Evolutionary conservation across 2,797 vertebrate species (phyloP).

Genomic region (Muscicapa comitata): DNA sequence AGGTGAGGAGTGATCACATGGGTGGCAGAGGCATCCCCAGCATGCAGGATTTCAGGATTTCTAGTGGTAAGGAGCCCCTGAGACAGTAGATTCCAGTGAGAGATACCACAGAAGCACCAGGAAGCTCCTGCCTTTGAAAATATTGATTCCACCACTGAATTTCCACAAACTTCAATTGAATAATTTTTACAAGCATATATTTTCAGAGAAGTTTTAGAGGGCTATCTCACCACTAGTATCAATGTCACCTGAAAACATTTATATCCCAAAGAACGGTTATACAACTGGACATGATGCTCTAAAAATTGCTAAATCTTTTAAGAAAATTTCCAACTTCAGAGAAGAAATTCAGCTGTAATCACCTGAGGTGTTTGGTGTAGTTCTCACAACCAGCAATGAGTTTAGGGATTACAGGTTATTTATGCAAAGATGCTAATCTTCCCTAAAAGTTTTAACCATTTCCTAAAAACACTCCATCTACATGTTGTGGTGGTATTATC

Average conservation of each 20-base stretch:
- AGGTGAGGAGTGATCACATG: background rate
- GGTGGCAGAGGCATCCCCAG: background rate
- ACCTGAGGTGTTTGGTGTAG: background rate
- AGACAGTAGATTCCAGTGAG: background rate
- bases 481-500: background rate
- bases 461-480: conserved; percentile 9
- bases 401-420: background rate
- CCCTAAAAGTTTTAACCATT: background rate
- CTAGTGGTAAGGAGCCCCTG: background rate
- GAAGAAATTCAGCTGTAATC: background rate
- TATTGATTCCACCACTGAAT: background rate
- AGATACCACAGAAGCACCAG: background rate
- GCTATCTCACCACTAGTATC: background rate
- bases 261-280: background rate
- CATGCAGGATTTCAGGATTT: background rate
- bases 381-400: background rate
- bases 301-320: background rate
- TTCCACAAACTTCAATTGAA: background rate
- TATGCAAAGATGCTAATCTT: background rate
- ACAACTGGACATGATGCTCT: background rate
- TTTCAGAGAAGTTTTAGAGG: background rate
- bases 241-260: background rate
- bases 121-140: background rate
- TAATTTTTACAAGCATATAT: background rate
- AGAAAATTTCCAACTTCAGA: background rate